These are phyloP conservation scores for Prorops nasuta DNA, from an alignment of 1,140 invertebrate species.

Conservation along the genomic window DNA sequence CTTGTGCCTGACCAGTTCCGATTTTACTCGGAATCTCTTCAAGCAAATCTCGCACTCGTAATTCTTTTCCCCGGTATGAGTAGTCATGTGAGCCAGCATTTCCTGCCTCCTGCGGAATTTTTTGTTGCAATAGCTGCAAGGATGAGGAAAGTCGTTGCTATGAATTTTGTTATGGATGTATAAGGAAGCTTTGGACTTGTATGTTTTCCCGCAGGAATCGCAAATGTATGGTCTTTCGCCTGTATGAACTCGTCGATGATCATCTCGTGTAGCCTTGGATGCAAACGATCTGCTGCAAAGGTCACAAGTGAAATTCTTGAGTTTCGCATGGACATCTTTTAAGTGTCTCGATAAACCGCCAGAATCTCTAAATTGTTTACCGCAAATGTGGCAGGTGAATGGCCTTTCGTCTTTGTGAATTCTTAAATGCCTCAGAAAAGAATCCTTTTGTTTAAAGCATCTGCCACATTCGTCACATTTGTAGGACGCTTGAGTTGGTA, in stretches of 20 bases:
- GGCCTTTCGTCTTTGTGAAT: constrained; percentile 25
- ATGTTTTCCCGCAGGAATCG: constrained; percentile 62
- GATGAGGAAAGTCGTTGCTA: constrained; percentile 55
- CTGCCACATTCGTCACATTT: constrained; percentile 55
- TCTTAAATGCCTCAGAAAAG: constrained; percentile 51
- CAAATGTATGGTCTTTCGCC: constrained; percentile 65
- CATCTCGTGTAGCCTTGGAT: constrained; percentile 60
- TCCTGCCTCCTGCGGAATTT: constrained; percentile 56
- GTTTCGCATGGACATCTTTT: constrained; percentile 30
- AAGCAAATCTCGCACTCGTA: constrained; percentile 57
- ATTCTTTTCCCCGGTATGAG: constrained; percentile 54
- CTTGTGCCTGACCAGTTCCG: constrained; percentile 56
- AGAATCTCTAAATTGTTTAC: constrained; percentile 32
- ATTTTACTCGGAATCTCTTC: constrained; percentile 57
- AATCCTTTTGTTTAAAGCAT: constrained; percentile 50
- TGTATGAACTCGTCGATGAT: constrained; percentile 67
- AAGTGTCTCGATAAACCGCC: constrained; percentile 37
- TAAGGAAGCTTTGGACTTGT: constrained; percentile 56
- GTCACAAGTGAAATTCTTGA: constrained; percentile 52
- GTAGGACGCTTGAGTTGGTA: constrained; percentile 31
- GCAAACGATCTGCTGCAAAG: constrained; percentile 50
- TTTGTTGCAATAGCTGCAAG: constrained; percentile 53
- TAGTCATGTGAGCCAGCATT: constrained; percentile 51
- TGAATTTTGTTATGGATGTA: constrained; percentile 60
- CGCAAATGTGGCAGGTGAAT: constrained; percentile 33